Conservation (phyloP, 2,888 invertebrate genomes). For the Acleris cristana region DNA sequence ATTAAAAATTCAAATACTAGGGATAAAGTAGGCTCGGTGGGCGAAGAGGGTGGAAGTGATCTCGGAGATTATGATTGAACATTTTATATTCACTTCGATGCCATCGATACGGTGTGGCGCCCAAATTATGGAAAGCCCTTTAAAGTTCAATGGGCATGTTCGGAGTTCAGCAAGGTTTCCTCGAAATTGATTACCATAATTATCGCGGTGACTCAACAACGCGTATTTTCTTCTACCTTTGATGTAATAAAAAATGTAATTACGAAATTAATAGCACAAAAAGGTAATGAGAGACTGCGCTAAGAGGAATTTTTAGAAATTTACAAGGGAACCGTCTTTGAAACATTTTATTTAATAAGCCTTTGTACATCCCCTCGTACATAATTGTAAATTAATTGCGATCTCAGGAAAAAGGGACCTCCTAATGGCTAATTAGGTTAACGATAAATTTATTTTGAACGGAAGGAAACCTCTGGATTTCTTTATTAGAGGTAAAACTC, state of each 20-base stretch:
- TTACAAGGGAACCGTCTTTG: constrained; percentile 61
- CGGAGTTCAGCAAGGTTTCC: constrained; percentile 9
- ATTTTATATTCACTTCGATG: constrained; percentile 67
- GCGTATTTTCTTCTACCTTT: constrained; percentile 17
- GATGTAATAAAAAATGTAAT: constrained; percentile 19
- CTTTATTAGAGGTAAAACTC: constrained; percentile 31
- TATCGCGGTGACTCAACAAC: neutral
- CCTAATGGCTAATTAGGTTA: constrained; percentile 62
- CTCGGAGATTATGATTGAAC: constrained; percentile 65
- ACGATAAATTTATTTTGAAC: constrained; percentile 70
- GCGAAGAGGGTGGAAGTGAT: constrained; percentile 50
- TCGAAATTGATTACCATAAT: constrained; percentile 33
- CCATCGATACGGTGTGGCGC: constrained; percentile 45
- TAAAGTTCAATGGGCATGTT: constrained; percentile 38
- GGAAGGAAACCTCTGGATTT: constrained; percentile 44
- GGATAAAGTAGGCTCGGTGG: constrained; percentile 45
- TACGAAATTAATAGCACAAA: constrained; percentile 20
- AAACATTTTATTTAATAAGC: constrained; percentile 78
- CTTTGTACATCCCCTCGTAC: constrained; percentile 71
- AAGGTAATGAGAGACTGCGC: constrained; percentile 57
- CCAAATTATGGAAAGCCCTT: constrained; percentile 51
- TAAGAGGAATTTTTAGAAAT: constrained; percentile 62
- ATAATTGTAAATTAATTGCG: constrained; percentile 80
- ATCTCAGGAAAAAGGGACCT: constrained; percentile 50
- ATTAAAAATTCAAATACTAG: constrained; percentile 51